These are phyloP conservation scores for Monochamus saltuarius DNA, from an alignment of 1,140 invertebrate species.

Conservation along the genomic window DNA sequence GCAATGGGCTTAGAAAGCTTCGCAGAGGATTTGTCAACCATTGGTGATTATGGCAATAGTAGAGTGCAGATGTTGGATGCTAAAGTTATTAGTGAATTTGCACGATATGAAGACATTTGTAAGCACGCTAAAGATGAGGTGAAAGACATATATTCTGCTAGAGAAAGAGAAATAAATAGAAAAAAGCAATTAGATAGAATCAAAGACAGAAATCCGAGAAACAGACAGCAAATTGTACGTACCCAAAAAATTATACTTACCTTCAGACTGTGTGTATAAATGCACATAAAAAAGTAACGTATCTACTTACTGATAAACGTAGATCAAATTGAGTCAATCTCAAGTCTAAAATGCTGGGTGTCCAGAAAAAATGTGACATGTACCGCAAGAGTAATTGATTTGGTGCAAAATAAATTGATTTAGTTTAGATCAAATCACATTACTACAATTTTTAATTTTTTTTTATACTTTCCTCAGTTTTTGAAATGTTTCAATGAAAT, in stretches of 20 bases:
- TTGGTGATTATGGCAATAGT: slow-evolving; percentile 71
- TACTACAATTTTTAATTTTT: too few species aligned
- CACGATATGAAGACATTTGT: slow-evolving; percentile 70
- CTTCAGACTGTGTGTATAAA: too few species aligned
- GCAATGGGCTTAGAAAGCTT: slow-evolving; percentile 63
- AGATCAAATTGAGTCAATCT: too few species aligned
- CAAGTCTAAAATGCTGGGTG: too few species aligned
- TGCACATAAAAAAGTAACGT: too few species aligned
- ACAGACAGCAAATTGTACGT: slow-evolving; percentile 68
- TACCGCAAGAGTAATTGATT: too few species aligned
- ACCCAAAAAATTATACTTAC: slow-evolving; percentile 1
- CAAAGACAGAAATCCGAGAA: slow-evolving; percentile 64
- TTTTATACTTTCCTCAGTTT: too few species aligned
- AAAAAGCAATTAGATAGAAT: slow-evolving; percentile 66
- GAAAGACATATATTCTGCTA: slow-evolving; percentile 66
- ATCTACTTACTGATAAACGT: too few species aligned
- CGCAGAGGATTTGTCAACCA: slow-evolving; percentile 63
- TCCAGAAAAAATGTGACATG: too few species aligned
- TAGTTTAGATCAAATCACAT: too few species aligned
- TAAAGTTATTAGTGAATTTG: slow-evolving; percentile 66
- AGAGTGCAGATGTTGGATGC: slow-evolving; percentile 68
- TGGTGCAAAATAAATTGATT: too few species aligned
- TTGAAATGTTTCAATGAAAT: too few species aligned
- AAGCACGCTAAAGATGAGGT: slow-evolving; percentile 72
- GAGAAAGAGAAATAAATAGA: slow-evolving; percentile 66